Evolutionary conservation across 2,888 invertebrate species (phyloP), one percentile per base, ranked within the genome.

Genomic region (Drosophila koepferae): DNA sequence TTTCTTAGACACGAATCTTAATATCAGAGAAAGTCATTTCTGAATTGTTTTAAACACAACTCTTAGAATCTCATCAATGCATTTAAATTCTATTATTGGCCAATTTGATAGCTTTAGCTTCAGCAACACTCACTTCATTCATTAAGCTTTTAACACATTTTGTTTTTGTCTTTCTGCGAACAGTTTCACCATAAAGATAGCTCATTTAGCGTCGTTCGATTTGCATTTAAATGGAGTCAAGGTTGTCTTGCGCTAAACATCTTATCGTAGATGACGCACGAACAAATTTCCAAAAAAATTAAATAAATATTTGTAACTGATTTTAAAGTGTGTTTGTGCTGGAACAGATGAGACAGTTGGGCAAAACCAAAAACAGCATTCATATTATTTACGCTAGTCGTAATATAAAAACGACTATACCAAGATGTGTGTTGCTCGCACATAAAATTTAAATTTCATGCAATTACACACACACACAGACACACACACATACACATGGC

Each of bases 391-490:
- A 85, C 85, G 69, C 58, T 78, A 59, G 78, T 74, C 80, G 66
- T 74, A 81, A 64, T 72, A 76, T 71, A 72, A 77, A 86, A 78
- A 64, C 70, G 72, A 72, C 75, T 63, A 68, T 70, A 77, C 72
- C 78, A 81, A 87, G 76, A 77, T 87, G 81, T 87, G 81, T 81
- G 81, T 82, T 80, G 84, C 41, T 77, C 55, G 76, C 73, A 74
- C 79, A 84, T 88, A 79, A 86, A 79, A 86, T 83, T 86, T 86
- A 86, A 88, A 86, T 86, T 87, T 76, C 77, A 62, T 72, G 67
- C 81, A 80, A 86, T 88, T 86, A 80, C 83, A 61, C 55, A 65
- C 54, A 65, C 53, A 72, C 43, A 69, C 49, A 63, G n/a, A n/a
- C 48, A 59, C 60, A 74, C 23, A 31, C 2, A 63, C 67, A 66